Evolutionary conservation across 2,888 invertebrate genomes (phyloP), one percentile per base, ranked within the genome.

Genomic region (Quadriops clusia): DNA sequence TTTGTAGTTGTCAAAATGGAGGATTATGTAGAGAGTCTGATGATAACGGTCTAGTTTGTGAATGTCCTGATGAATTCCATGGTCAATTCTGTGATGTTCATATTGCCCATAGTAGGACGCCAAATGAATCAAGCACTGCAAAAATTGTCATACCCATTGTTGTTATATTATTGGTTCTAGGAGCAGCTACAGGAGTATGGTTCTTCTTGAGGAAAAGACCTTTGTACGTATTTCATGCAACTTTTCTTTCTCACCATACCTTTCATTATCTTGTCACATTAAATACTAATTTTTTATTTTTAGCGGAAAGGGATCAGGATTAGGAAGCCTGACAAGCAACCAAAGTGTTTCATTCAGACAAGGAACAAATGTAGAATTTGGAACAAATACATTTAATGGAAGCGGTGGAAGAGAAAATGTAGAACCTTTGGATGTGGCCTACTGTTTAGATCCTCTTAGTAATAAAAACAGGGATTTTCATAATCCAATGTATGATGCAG

Each of bases 401-500:
- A 65, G 63, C 8, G 65, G 54, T 32, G 53, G 46, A 50, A 56
- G 51, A 41, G 54, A 65, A 30, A 58, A 61, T 53, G 54, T 61
- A 1, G 74, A 75, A 56, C 77, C 79, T 6, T 61, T 77, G 17
- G 86, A 84, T 51, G 75, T 77, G 21, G 84, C 82, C 35, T 86
- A 86, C 60, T 79, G 73, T 50, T 61, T 87, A 48, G 81, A 82
- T 49, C 81, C 85, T 39, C 72, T 80, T 3, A 68, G 70, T 45
- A 72, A 75, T 45, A 87, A 86, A 60, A 79, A 77, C 34, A 68
- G 93, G 30, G 94, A 97, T 63, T 97, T 97, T 67, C 84, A 87
- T 52, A 97, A 97, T 65, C 95, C 95, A 26, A 93, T 95, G 85
- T 97, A 95, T 61, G 95, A 97, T 53, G 89, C 87, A 26, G 82